These are phyloP conservation scores for Taeniopygia guttata DNA, from an alignment of 2,797 vertebrate genomes.

Conservation along the genomic window DNA sequence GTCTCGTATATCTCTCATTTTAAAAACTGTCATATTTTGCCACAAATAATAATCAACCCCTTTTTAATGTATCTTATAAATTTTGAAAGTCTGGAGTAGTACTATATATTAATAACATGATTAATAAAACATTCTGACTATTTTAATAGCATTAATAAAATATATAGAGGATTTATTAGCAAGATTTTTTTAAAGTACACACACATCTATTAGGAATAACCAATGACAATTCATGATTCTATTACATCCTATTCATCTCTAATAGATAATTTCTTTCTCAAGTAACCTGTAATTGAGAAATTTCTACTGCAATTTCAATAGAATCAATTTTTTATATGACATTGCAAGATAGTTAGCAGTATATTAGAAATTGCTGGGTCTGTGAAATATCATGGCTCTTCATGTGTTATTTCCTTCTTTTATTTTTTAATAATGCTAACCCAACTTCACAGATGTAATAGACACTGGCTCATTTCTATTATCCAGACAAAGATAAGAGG, in stretches of 20 bases:
- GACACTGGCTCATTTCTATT: not conserved
- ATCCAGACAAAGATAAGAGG: not conserved
- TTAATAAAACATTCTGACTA: conserved; percentile 9
- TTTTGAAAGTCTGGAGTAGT: not conserved
- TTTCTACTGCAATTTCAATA: conserved; percentile 2
- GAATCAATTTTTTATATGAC: conserved; percentile 11
- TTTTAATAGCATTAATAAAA: conserved; percentile 35
- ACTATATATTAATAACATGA: conserved; percentile 33
- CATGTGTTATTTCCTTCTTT: not conserved
- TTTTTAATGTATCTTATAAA: not conserved
- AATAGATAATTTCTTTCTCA: not conserved
- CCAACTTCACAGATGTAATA: not conserved
- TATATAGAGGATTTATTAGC: not conserved
- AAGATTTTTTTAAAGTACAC: not conserved
- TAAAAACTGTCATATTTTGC: not conserved
- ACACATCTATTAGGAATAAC: not conserved
- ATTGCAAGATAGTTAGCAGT: not conserved
- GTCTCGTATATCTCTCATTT: not conserved
- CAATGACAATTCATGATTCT: not conserved
- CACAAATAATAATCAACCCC: not conserved
- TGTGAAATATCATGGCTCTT: not conserved
- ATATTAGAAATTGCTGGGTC: not conserved
- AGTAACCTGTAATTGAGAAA: not conserved
- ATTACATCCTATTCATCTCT: not conserved
- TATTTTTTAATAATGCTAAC: not conserved